phyloP scores from a whole-genome alignment of 2,797 vertebrate species.

The Buphagus erythrorhynchus region DNA sequence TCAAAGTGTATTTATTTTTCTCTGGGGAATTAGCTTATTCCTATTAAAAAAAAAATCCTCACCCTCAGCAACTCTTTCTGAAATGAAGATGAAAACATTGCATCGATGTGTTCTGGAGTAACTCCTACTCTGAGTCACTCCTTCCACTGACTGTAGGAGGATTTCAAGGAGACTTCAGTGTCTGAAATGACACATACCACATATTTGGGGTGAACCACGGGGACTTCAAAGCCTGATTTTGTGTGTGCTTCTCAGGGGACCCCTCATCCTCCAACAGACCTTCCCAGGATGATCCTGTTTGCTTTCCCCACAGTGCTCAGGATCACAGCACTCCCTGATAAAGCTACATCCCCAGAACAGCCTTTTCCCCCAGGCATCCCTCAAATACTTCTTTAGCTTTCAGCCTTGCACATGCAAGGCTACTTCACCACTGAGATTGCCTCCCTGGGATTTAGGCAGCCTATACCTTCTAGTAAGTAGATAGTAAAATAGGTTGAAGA shows the following conservation, averaged over 20 bases:
- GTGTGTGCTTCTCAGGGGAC: not conserved
- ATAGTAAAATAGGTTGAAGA: conserved; percentile 52
- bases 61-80: not conserved
- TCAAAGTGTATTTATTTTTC: not conserved
- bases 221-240: not conserved
- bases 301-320: not conserved
- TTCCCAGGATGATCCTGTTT: not conserved
- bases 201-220: not conserved
- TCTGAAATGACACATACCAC: not conserved
- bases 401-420: not conserved
- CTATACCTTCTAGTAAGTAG: conserved; percentile 17
- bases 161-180: conserved; percentile 3
- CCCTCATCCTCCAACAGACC: not conserved
- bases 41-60: not conserved
- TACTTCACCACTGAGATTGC: not conserved
- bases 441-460: conserved; percentile 20
- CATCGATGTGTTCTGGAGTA: not conserved
- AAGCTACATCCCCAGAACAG: not conserved
- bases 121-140: not conserved
- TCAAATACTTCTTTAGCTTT: not conserved
- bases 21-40: not conserved
- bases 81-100: not conserved
- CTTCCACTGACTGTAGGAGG: not conserved
- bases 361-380: not conserved
- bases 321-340: not conserved